These are phyloP conservation scores for Hypomecis atomaria DNA, from an alignment of 2,888 invertebrate genomes.

Conservation along the genomic window DNA sequence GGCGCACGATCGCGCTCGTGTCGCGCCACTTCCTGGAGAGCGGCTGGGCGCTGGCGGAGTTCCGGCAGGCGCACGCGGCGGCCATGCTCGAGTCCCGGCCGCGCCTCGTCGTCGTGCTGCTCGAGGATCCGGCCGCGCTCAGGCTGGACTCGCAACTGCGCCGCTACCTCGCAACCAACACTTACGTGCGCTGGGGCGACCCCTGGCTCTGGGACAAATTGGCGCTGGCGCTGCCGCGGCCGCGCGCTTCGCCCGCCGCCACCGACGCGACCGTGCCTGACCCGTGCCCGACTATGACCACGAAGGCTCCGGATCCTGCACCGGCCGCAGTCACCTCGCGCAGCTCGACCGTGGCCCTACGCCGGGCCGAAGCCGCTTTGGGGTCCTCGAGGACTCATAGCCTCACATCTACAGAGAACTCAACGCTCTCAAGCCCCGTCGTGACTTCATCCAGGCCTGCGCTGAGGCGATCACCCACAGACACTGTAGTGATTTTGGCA, in stretches of 20 bases:
- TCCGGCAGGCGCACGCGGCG: slow-evolving; percentile 82
- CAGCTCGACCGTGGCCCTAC: too few species aligned
- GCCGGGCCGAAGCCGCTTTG: too few species aligned
- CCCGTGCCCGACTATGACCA: too few species aligned
- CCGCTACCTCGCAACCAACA: slow-evolving; percentile 88
- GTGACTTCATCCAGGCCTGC: too few species aligned
- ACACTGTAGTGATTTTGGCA: too few species aligned
- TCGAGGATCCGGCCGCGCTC: slow-evolving; percentile 75
- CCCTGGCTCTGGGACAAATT: slow-evolving; percentile 93
- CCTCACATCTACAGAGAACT: too few species aligned
- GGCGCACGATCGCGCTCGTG: slow-evolving; percentile 59
- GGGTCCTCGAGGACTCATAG: too few species aligned
- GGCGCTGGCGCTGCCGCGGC: slow-evolving; percentile 86
- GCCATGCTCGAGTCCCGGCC: slow-evolving; percentile 80
- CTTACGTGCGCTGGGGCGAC: slow-evolving; percentile 93
- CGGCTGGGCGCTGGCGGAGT: slow-evolving; percentile 89
- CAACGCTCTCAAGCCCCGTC: too few species aligned
- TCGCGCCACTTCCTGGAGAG: slow-evolving; percentile 52
- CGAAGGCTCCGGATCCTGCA: too few species aligned
- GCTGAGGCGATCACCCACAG: too few species aligned
- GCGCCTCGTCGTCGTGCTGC: slow-evolving; percentile 89
- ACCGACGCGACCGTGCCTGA: not conserved
- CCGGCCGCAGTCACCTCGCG: too few species aligned
- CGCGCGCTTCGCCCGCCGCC: slow-evolving; percentile 85
- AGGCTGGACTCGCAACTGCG: slow-evolving; percentile 86